phyloP scores from a whole-genome alignment of 2,113 vertebrate species.

The Neoarius graeffei region DNA sequence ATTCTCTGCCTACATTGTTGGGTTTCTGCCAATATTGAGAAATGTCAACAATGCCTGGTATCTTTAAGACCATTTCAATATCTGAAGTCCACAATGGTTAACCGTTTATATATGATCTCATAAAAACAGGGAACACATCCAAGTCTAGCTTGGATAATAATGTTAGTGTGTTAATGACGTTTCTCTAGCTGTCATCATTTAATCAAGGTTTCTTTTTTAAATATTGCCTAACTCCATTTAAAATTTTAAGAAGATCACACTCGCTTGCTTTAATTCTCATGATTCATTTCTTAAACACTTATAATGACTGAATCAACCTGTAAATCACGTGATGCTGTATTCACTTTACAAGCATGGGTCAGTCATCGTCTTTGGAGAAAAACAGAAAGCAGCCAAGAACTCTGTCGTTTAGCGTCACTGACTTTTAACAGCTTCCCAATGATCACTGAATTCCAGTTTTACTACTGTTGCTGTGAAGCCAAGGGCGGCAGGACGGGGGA shows the following conservation, averaged over 20 bases:
- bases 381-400: not conserved
- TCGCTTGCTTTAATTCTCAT: not conserved
- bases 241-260: not conserved
- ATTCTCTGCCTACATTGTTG: not conserved
- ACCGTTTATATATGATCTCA: not conserved
- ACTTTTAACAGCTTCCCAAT: conserved; percentile 18
- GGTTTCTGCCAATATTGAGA: not conserved
- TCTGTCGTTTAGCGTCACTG: not conserved
- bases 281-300: not conserved
- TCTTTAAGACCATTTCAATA: not conserved
- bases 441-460: conserved; percentile 34
- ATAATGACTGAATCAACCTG: not conserved
- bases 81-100: not conserved
- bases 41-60: not conserved
- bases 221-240: not conserved
- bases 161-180: not conserved
- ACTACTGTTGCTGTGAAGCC: conserved; percentile 24
- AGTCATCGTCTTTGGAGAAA: not conserved
- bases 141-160: not conserved
- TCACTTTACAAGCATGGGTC: not conserved
- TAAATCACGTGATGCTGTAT: not conserved
- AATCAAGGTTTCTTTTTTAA: not conserved
- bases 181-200: not conserved
- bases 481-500: conserved; percentile 18
- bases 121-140: not conserved